These are phyloP conservation scores for Eurytemora carolleeae DNA, from an alignment of 1,140 invertebrate species.

Conservation along the genomic window DNA sequence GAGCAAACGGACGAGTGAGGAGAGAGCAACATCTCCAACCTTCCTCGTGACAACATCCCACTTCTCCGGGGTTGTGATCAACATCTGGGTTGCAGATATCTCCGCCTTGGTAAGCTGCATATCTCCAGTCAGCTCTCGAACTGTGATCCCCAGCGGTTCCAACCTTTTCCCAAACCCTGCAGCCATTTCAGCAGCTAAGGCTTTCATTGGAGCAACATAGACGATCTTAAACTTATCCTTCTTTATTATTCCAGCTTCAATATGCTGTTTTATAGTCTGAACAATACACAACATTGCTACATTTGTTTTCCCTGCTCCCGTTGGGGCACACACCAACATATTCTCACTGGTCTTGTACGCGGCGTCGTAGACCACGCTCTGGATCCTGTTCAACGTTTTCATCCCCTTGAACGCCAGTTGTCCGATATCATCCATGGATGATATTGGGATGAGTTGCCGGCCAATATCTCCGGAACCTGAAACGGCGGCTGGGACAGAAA, in stretches of 20 bases:
- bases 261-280: slow-evolving; percentile 67
- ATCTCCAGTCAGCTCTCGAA: slow-evolving; percentile 88
- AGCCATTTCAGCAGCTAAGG: slow-evolving; percentile 94
- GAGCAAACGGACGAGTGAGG: slow-evolving; percentile 71
- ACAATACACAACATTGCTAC: slow-evolving; percentile 83
- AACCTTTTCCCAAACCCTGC: slow-evolving; percentile 70
- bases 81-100: slow-evolving; percentile 87
- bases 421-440: slow-evolving; percentile 57
- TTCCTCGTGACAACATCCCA: slow-evolving; percentile 99
- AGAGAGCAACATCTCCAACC: slow-evolving; percentile 68
- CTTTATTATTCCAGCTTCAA: slow-evolving; percentile 53
- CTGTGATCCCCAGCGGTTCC: slow-evolving; percentile 48
- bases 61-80: slow-evolving; percentile 97
- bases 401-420: slow-evolving; percentile 67
- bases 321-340: slow-evolving; percentile 82
- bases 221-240: slow-evolving; percentile 94
- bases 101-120: slow-evolving; percentile 91
- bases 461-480: slow-evolving; percentile 39
- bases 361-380: slow-evolving; percentile 80
- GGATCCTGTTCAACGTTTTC: slow-evolving; percentile 72
- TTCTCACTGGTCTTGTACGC: slow-evolving; percentile 96
- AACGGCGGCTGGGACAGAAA: slow-evolving; percentile 58
- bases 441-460: slow-evolving; percentile 44
- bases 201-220: slow-evolving; percentile 99
- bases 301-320: slow-evolving; percentile 94